Evolutionary conservation across 2,113 vertebrate species (phyloP), one percentile per base, ranked within the genome.

Genomic region (Nanorana parkeri): DNA sequence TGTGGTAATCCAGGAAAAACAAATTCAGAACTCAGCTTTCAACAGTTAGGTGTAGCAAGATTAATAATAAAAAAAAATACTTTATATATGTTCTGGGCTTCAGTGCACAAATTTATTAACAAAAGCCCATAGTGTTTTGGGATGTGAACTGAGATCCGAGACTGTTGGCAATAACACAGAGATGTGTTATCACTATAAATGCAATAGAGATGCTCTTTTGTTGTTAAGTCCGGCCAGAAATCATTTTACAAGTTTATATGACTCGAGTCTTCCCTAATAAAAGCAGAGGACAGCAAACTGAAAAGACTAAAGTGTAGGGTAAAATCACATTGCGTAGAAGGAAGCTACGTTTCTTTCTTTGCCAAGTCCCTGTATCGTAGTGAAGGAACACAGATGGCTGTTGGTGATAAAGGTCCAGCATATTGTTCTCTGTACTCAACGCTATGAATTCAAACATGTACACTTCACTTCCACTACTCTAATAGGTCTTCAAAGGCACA

Each of bases 361-460:
- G 86, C 88, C 89, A 85, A 87, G 85, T 69, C n/a, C 85, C 82
- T 86, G 90, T 87, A 88, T 89, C 85, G 84, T 72, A 81, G 86
- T 85, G 76, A 81, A 88, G 88, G 90, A 90, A 88, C 87, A 87
- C 89, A 94, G 94, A 94, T 92, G 94, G 88, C 87, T 86, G 79
- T 58, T 78, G 81, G 88, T 91, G 92, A 94, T 92, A 91, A 87
- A 93, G 85, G 85, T 88, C 76, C 90, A 87, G 88, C 86, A 90
- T 68, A 90, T 89, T 91, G 85, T 92, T 87, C 84, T 76, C 78
- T 19, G 55, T 78, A 78, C 73, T 88, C 5, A 0, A 71, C 41
- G 7, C 36, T 87, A 77, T 85, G 66, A 67, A 68, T 77, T 55
- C 58, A 61, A 64, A 23, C 29, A 76, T 56, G 60, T 66, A 68